Base-by-base conservation (phyloP, 2,797 vertebrate genomes). In the Podarcis siculus region DNA sequence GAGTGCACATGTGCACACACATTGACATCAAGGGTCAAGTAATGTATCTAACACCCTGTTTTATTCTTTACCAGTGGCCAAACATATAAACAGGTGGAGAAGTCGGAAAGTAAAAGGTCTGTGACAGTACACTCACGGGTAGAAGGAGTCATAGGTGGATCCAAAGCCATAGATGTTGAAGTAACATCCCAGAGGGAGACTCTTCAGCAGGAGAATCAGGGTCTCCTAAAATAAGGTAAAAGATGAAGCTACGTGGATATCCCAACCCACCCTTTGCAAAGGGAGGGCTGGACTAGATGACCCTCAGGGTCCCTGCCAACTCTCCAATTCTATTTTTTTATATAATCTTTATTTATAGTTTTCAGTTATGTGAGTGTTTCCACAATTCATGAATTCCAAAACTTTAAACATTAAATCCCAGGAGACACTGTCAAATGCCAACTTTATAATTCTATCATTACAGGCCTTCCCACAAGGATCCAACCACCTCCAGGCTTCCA, bases 161-260 rank as follows among this genome's bases (percentile, higher is more conserved):
- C 98, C 98, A 87, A 98, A 98, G 90, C 97, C 96, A 83, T 97
- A 98, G 92, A 98, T 96, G 92, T 98, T 99, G 95, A 98, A 99
- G 92, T 97, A 98, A 94, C 98, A 98, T 92, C 97, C 98, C 42
- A 98, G n/a, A 7, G 98, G 98, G 89, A 99, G 96, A 90, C 98
- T 98, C 96, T 99, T 99, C 92, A 98, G 93, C 77, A 99, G 96
- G 37, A 98, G 96, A 90, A 98, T 95, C 86, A 98, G 93, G 17
- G 98, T 98, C 76, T 98, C 98, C 98, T 98, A 87, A 4, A 81
- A 78, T 32, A 15, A 2, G 67, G 61, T 5, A 12, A 61, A 5
- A 2, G 7, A 45, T 23, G 27, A 27, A 82, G 64, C 39, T 58
- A 82, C 80, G 0, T 35, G 35, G 35, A n/a, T 5, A 42, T 61